Evolutionary conservation across 2,113 vertebrate species (phyloP).

Genomic region (Tor tambroides): DNA sequence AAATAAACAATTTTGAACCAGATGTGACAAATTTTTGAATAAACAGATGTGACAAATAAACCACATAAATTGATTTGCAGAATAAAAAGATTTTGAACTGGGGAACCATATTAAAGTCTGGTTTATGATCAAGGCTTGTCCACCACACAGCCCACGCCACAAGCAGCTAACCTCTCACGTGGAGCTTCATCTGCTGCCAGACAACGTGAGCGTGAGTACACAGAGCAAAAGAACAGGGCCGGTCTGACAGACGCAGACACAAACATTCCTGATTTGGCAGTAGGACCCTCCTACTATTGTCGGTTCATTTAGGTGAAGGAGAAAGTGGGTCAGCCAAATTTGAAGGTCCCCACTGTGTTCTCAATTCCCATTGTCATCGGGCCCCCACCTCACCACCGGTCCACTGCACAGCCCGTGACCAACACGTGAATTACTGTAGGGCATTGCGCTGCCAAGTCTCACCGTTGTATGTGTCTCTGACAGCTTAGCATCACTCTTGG

Average conservation of each 20-base stretch:
- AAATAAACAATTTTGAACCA: background rate
- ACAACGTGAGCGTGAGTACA: slow-evolving; percentile 45
- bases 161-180: slow-evolving; percentile 32
- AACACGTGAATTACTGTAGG: slow-evolving; percentile 15
- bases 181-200: background rate
- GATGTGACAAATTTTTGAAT: background rate
- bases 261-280: background rate
- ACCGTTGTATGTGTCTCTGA: background rate
- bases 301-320: background rate
- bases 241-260: slow-evolving; percentile 17
- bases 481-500: slow-evolving; percentile 8
- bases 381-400: background rate
- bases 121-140: background rate
- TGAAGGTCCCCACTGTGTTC: background rate
- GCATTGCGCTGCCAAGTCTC: background rate
- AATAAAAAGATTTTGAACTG: background rate
- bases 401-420: slow-evolving; percentile 16
- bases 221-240: slow-evolving; percentile 10
- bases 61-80: background rate
- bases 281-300: background rate
- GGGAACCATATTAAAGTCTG: background rate
- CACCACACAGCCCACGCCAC: background rate
- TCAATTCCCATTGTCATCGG: background rate
- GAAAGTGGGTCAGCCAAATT: slow-evolving; percentile 41
- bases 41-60: background rate